phyloP scores from a whole-genome alignment of 2,113 vertebrate species.

The Vulpes vulpes region DNA sequence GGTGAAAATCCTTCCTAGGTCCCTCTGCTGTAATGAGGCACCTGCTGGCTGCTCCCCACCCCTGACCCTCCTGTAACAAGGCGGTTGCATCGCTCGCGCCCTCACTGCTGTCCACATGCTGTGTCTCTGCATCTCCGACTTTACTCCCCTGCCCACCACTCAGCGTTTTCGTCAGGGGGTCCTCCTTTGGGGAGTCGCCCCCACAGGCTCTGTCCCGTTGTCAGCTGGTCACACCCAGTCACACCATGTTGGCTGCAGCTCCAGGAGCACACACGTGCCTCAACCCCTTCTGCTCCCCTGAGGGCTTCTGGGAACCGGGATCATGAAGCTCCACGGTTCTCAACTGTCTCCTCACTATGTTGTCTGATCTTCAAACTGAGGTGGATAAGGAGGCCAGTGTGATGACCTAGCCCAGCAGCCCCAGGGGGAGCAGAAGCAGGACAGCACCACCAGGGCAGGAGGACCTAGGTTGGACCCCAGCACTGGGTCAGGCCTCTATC shows the following conservation, averaged over 20 bases:
- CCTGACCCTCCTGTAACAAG: accelerated
- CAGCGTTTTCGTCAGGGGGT: neutral
- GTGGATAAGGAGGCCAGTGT: no score
- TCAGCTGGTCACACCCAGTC: no score
- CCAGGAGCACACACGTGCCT: neutral
- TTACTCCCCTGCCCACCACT: accelerated
- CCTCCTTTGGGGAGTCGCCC: neutral
- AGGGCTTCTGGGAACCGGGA: neutral
- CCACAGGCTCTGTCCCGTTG: neutral
- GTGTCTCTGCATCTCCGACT: no score
- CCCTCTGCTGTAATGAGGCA: neutral
- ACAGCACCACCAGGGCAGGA: neutral
- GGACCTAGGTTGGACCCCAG: neutral
- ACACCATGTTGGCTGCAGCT: neutral
- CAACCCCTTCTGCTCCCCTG: no score
- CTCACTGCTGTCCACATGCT: neutral
- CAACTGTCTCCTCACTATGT: neutral
- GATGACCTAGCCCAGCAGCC: neutral
- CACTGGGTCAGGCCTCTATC: neutral
- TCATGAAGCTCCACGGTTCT: accelerated
- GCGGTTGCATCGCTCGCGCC: no score
- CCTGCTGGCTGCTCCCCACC: neutral
- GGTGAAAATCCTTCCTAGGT: neutral
- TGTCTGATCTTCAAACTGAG: neutral
- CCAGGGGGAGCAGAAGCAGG: no score